Evolutionary conservation across 2,113 vertebrate genomes (phyloP).

Genomic region (Campylomormyrus tamandua): DNA sequence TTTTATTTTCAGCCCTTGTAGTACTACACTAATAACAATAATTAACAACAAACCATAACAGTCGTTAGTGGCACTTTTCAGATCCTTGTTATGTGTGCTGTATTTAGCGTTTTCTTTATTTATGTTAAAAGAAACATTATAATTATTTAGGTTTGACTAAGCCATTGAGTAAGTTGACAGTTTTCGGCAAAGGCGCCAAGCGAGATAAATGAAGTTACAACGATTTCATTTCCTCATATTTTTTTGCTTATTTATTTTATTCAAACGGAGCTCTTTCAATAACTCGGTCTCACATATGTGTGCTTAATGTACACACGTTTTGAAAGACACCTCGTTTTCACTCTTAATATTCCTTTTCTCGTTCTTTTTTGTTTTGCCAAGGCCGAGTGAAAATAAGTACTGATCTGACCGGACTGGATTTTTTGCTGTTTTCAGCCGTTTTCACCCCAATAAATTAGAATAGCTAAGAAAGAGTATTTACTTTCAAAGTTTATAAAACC

Average conservation of each 20-base stretch:
- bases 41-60: constrained; percentile 6
- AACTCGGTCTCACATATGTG: background rate
- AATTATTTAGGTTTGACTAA: background rate
- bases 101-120: background rate
- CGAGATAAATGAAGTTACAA: background rate
- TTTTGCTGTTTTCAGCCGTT: background rate
- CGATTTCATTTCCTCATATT: background rate
- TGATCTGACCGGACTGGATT: background rate
- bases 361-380: background rate
- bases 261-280: background rate
- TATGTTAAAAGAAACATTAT: constrained; percentile 2
- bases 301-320: background rate
- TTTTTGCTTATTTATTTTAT: background rate
- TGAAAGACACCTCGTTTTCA: background rate
- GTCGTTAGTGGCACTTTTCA: background rate
- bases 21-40: background rate
- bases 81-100: background rate
- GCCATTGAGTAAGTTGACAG: background rate
- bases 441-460: background rate
- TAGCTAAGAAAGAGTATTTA: background rate
- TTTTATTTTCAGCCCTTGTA: background rate
- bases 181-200: background rate
- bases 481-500: background rate
- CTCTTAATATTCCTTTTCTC: background rate
- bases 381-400: background rate